Evolutionary conservation across 2,888 invertebrate species (phyloP).

Genomic region (Cryptocheilus praepositus): DNA sequence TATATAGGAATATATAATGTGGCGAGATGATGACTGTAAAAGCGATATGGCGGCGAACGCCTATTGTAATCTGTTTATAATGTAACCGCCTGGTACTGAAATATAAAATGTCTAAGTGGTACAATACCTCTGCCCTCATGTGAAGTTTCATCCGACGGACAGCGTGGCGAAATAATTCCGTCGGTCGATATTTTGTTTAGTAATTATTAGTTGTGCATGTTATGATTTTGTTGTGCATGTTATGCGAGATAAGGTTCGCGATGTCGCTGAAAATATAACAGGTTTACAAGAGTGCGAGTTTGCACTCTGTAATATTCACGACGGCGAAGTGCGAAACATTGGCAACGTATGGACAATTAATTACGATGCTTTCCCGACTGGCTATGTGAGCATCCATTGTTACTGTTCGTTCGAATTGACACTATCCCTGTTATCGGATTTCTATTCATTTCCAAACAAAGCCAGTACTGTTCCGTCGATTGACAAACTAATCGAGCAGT

Average conservation of each 20-base stretch:
- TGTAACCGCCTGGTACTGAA: conserved; percentile 56
- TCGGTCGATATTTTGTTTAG: too few species aligned
- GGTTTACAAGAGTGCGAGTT: too few species aligned
- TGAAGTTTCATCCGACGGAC: too few species aligned
- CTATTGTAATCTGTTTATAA: conserved; percentile 60
- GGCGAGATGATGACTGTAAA: conserved; percentile 45
- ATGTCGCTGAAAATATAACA: too few species aligned
- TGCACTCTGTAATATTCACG: too few species aligned
- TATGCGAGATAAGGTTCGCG: too few species aligned
- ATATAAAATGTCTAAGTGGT: conserved; percentile 59
- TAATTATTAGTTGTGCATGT: too few species aligned
- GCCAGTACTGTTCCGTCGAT: conserved; percentile 9
- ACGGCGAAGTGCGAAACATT: too few species aligned
- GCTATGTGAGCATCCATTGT: conserved; percentile 5
- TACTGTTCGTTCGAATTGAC: conserved; percentile 18
- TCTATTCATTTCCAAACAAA: conserved; percentile 27
- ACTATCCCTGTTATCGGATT: conserved; percentile 21
- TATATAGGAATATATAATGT: conserved; percentile 34
- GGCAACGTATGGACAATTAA: too few species aligned
- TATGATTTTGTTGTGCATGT: too few species aligned
- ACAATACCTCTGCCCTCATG: background rate
- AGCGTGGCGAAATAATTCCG: too few species aligned
- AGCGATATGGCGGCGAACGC: conserved; percentile 45
- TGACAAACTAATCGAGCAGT: conserved; percentile 22
- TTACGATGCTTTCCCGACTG: conserved; percentile 6